Conservation (phyloP, 2,888 invertebrate species). For the Aproaerema taeniolella region DNA sequence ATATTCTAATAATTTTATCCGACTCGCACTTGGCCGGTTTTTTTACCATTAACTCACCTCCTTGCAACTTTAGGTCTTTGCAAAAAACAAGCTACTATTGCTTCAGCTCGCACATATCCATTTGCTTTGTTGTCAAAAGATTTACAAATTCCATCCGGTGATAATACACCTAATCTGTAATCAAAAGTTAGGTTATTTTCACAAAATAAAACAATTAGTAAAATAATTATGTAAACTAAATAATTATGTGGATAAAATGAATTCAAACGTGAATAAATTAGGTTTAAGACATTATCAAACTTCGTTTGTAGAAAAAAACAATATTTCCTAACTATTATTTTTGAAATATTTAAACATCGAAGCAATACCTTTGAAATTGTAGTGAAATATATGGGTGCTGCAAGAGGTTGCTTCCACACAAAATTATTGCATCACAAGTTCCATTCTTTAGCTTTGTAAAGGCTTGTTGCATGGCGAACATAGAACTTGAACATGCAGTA, state of each 20-base stretch:
- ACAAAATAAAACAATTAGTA: background rate
- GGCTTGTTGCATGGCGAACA: constrained; percentile 19
- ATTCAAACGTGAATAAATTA: background rate
- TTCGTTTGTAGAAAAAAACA: no score
- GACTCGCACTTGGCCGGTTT: no score
- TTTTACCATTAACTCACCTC: no score
- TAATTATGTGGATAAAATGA: background rate
- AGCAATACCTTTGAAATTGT: constrained; percentile 13
- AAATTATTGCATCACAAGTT: constrained; percentile 49
- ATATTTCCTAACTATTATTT: no score
- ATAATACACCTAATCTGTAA: constrained; percentile 78
- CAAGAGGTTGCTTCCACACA: constrained; percentile 70
- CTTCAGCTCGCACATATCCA: constrained; percentile 84
- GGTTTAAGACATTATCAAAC: background rate
- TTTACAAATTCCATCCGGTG: constrained; percentile 85
- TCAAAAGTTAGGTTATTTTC: no score
- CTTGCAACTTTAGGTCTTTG: constrained; percentile 56
- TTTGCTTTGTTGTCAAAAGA: constrained; percentile 85
- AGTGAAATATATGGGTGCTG: constrained; percentile 70
- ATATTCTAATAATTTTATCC: no score
- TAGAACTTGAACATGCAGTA: constrained; percentile 21
- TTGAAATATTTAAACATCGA: no score
- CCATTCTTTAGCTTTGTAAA: constrained; percentile 15
- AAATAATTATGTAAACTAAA: background rate
- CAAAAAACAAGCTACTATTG: constrained; percentile 76